A percentile compares a stretch with the other conserved stretches of the same genome.
Evolutionary conservation across 2,888 invertebrate species (phyloP).

Genomic region (Tetranychus truncatus): DNA sequence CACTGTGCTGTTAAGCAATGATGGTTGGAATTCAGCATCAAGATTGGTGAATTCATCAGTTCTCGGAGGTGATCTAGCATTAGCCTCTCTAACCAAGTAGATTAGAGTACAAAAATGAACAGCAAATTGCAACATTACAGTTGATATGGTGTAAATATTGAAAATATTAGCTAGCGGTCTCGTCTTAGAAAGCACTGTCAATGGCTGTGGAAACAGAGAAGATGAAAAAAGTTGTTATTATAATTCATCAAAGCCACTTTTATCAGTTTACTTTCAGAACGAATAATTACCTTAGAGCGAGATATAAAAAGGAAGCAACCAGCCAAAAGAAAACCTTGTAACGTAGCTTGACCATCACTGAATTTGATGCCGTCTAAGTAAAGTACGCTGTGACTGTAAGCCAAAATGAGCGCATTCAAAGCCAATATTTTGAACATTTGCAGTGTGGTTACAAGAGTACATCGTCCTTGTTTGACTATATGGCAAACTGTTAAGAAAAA

Average conservation of each 20-base stretch:
- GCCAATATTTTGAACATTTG: conserved; percentile 99
- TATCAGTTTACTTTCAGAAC: not conserved
- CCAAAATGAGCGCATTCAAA: conserved; percentile 84
- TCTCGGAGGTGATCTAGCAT: conserved; percentile 44
- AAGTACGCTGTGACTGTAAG: conserved; percentile 93
- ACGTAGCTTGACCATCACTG: conserved; percentile 88
- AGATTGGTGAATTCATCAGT: conserved; percentile 33
- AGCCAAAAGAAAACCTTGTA: conserved; percentile 77
- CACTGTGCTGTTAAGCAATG: conserved; percentile 87
- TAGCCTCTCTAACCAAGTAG: conserved; percentile 66
- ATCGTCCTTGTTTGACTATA: conserved; percentile 96
- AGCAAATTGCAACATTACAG: conserved; percentile 79
- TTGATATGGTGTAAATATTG: conserved; percentile 86
- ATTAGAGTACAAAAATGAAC: conserved; percentile 82
- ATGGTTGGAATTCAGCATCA: conserved; percentile 71
- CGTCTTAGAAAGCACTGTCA: conserved; percentile 75
- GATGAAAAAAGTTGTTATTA: not conserved
- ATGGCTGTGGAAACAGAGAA: conserved; percentile 43
- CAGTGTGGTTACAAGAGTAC: conserved; percentile 91
- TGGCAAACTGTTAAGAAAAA: conserved; percentile 62
- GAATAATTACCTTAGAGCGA: conserved; percentile 58
- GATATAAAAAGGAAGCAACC: conserved; percentile 96
- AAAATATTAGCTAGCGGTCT: conserved; percentile 95
- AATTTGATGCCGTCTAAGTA: conserved; percentile 96
- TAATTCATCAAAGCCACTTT: not conserved